Base-by-base conservation (phyloP, 2,113 vertebrate genomes). In the Cephalopterus ornatus region DNA sequence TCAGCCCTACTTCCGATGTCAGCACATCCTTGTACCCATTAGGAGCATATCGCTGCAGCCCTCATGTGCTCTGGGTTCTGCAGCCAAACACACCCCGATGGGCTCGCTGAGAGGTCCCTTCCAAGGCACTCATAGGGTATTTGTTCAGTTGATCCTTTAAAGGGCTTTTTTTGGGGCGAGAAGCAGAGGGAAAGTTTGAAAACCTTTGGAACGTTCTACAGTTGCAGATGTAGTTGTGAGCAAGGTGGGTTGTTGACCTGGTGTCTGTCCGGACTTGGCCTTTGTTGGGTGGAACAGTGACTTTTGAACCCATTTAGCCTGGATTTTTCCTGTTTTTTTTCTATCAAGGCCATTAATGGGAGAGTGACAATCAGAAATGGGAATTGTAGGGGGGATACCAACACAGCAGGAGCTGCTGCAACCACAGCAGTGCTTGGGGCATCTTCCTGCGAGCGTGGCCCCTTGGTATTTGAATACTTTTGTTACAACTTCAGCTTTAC, bases 11-110 rank as follows among this genome's bases (percentile, higher is more conserved):
- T 98, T 97, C 98, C 94, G 95, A 97, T 98, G 98, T 97, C 98
- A 98, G 97, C 98, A 98, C 97, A 96, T 98, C 98, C 97, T 97
- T 97, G 98, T 96, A 97, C 98, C 98, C 97, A 98, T 98, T 98
- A 98, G 98, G 94, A 94, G 94, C 83, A 33, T 89, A 96, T 97
- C 94, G 67, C 81, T 96, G 65, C 91, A 94, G 93, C 96, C 68
- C 82, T 92, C 95, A 97, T 95, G 72, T 55, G 53, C 96, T 81
- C 89, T 4, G 82, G 68, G 59, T 79, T 59, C 91, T 87, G 68
- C 90, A 81, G 94, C 84, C 85, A 91, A 97, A 96, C 93, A 82
- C 71, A 35, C 94, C 91, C 92, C 92, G 70, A 78, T 78, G 84
- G 66, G 44, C 59, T 93, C 23, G 14, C 90, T 46, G 52, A 94